Percentiles rank a stretch among this genome's conserved stretches.
Evolutionary conservation across 2,888 invertebrate species (phyloP).

Genomic region (Mythimna lalbum): DNA sequence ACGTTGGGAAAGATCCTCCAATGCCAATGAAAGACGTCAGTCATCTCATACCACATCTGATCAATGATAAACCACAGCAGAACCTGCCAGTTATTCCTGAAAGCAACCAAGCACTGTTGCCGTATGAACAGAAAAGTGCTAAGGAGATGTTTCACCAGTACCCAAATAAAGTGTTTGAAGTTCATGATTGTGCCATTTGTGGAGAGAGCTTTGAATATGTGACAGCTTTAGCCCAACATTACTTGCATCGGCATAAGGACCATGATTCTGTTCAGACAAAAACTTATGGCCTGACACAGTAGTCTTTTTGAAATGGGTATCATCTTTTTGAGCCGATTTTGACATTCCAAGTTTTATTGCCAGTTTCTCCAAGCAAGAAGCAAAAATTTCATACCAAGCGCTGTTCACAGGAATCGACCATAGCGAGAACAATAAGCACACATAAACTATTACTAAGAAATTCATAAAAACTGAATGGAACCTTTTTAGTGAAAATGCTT

Average conservation of each 20-base stretch:
- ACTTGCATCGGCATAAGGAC: conserved; percentile 77
- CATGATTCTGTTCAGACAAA: conserved; percentile 66
- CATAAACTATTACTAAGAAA: too few species aligned
- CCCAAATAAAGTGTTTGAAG: conserved; percentile 64
- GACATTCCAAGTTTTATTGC: too few species aligned
- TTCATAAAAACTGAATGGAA: too few species aligned
- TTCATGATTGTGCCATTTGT: conserved; percentile 78
- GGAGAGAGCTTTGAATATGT: conserved; percentile 81
- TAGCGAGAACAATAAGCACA: too few species aligned
- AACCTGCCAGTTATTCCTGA: conserved; percentile 65
- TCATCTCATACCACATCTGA: conserved; percentile 75
- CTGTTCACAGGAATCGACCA: too few species aligned
- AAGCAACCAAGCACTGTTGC: conserved; percentile 62
- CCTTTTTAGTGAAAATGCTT: too few species aligned
- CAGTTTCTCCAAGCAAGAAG: too few species aligned
- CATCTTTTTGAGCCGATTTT: too few species aligned
- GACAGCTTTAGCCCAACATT: conserved; percentile 79
- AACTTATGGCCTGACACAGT: conserved; percentile 52
- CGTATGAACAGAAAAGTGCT: conserved; percentile 71
- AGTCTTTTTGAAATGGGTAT: neutral
- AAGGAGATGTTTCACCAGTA: conserved; percentile 76
- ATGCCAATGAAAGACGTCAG: conserved; percentile 72
- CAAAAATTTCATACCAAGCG: too few species aligned
- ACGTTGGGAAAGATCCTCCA: conserved; percentile 79
- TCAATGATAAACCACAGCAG: conserved; percentile 70